Evolutionary conservation across 2,113 vertebrate species (phyloP), one percentile per base, ranked within the genome.

Genomic region (Lipophrys pholis): DNA sequence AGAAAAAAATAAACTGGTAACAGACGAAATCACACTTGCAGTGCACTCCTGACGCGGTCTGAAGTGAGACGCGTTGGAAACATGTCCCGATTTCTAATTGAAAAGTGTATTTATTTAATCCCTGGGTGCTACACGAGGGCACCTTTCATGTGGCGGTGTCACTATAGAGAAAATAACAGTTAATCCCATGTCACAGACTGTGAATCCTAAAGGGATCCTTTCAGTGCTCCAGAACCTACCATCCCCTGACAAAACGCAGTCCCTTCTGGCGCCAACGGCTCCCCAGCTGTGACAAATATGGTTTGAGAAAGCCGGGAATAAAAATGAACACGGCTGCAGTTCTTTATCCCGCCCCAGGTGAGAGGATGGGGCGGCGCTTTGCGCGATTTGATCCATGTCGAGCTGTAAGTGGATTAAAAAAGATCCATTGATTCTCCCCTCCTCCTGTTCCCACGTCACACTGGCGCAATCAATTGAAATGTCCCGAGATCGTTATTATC

Each of bases 331-430:
- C 78, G 7, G 45, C 66, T 72, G 78, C 55, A 69, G 75, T 69
- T 73, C 77, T 67, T 77, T 63, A 79, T 89, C 84, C 85, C 56
- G 66, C 87, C 86, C 83, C 40, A 78, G 84, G 86, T 89, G 82
- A 79, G 83, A 53, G 42, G 69, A 82, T 8, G 61, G 73, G 67
- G 76, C 69, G 10, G 80, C 77, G 51, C 76, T 61, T 74, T 36
- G 60, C 52, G 16, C 69, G 38, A 91, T 91, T 89, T 86, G 84
- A 91, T 89, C 84, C 86, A 80, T 21, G 71, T 70, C 45, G 70
- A 54, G 75, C 76, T 68, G 73, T 83, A 87, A 92, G 84, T 64
- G 77, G 86, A 90, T 91, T 91, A 89, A 87, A 89, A 51, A 64
- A 82, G 71, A 93, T 89, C 78, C 66, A 78, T 82, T 56, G 77